Percentiles rank a stretch among this genome's conserved stretches.
Conservation (phyloP, 1,140 invertebrate species). For the Artemia franciscana region DNA sequence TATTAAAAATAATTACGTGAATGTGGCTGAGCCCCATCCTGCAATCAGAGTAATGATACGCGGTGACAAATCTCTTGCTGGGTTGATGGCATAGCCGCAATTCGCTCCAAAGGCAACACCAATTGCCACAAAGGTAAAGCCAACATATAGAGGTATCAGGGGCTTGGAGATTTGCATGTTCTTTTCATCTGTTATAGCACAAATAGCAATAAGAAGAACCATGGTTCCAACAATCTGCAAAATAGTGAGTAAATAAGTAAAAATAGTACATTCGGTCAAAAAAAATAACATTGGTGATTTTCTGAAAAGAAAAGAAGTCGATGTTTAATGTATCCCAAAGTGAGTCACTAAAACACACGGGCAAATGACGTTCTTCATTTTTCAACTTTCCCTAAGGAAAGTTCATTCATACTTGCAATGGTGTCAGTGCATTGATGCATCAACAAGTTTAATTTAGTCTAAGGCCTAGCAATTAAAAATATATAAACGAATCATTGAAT, state of each 20-base stretch:
- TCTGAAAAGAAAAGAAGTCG: no score
- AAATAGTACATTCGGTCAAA: no score
- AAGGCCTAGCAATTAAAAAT: no score
- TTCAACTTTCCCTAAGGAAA: no score
- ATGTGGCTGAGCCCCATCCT: slow-evolving; percentile 28
- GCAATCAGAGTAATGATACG: slow-evolving; percentile 28
- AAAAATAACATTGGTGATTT: no score
- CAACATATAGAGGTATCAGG: slow-evolving; percentile 26
- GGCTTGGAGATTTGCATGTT: slow-evolving; percentile 25
- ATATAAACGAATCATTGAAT: no score
- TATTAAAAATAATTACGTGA: slow-evolving; percentile 24
- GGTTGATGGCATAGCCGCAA: slow-evolving; percentile 36
- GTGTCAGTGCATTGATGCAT: no score
- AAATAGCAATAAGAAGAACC: slow-evolving; percentile 26
- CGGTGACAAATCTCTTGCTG: slow-evolving; percentile 34
- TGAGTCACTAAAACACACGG: no score
- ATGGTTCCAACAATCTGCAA: slow-evolving; percentile 30
- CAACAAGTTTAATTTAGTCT: no score
- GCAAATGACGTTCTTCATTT: no score
- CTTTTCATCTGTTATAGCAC: slow-evolving; percentile 27
- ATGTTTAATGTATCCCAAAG: no score
- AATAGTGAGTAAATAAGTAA: neutral
- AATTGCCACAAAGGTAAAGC: slow-evolving; percentile 27
- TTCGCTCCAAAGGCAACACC: slow-evolving; percentile 30
- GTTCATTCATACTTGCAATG: no score